Evolutionary conservation across 2,797 vertebrate genomes (phyloP), one percentile per base, ranked within the genome.

Genomic region (Macroramphosus scolopax): DNA sequence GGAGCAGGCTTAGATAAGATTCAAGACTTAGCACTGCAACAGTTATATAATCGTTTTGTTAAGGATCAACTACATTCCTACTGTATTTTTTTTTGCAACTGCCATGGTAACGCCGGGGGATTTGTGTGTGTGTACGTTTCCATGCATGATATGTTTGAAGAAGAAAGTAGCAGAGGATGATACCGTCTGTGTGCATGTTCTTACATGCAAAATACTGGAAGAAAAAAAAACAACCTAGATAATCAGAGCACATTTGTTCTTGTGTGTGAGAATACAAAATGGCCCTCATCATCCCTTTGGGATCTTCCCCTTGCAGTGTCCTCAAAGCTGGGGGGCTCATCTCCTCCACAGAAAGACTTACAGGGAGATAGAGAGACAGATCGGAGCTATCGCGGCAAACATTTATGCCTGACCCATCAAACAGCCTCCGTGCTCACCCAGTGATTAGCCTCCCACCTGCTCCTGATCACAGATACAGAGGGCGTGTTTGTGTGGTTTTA

Each of bases 41-140:
- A 76, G 83, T 91, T 90, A 92, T 81, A 80, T 89, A 90, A 91
- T 72, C 84, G 68, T 82, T 87, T 86, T 88, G 83, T 87, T 85
- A 86, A 80, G 68, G 69, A 84, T 88, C 85, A 84, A 78, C 84
- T 82, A 79, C 75, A 87, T 85, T 86, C 59, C 69, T 75, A 86
- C 84, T 83, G 86, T 85, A 85, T 86, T 88, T 84, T 81, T 86
- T 88, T 84, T 81, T 73, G 51, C 68, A 78, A 86, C 72, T 86
- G 86, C 85, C 85, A 90, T 88, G 85, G 86, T 77, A 87, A 89
- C 83, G 5, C 60, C 61, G 68, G 65, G 39, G 77, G 51, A 22
- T 72, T 22, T 43, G 30, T 33, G 51, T 18, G 39, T 63, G 51
- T 51, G 48, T 66, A n/a, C n/a, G n/a, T 44, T 64, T 48, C n/a